Conservation (phyloP, 2,113 vertebrate genomes). For the Festucalex cinctus region DNA sequence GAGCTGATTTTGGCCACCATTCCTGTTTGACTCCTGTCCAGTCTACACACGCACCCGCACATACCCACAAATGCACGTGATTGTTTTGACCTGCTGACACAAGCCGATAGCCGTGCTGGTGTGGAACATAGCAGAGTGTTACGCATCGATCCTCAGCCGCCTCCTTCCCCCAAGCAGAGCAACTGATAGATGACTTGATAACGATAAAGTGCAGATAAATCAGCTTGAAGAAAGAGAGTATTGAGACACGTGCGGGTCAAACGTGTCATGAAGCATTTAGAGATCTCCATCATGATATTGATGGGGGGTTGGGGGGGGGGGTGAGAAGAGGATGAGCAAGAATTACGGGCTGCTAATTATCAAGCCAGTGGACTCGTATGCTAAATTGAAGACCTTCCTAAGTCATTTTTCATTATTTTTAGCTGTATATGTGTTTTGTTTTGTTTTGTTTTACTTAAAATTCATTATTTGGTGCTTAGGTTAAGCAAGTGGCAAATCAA, state of each 20-base stretch:
- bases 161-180: constrained; percentile 32
- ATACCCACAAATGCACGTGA: neutral
- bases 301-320: neutral
- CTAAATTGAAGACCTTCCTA: neutral
- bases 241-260: constrained; percentile 44
- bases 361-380: constrained; percentile 5
- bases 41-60: neutral
- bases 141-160: constrained; percentile 57
- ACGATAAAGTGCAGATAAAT: constrained; percentile 66
- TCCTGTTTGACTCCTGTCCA: neutral
- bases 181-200: constrained; percentile 61
- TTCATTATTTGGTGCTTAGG: too few species aligned
- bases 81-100: constrained; percentile 61
- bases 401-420: neutral
- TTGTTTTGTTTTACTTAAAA: too few species aligned
- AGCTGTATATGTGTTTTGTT: neutral
- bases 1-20: neutral
- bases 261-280: constrained; percentile 42
- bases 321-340: constrained; percentile 11
- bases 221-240: constrained; percentile 44
- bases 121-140: constrained; percentile 16
- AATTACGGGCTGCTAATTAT: constrained; percentile 48
- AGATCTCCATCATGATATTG: constrained; percentile 50
- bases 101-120: constrained; percentile 41
- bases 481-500: too few species aligned